A percentile compares a stretch with the other conserved stretches of the same genome.
phyloP scores from a whole-genome alignment of 2,113 vertebrate genomes.

The Acanthisitta chloris region DNA sequence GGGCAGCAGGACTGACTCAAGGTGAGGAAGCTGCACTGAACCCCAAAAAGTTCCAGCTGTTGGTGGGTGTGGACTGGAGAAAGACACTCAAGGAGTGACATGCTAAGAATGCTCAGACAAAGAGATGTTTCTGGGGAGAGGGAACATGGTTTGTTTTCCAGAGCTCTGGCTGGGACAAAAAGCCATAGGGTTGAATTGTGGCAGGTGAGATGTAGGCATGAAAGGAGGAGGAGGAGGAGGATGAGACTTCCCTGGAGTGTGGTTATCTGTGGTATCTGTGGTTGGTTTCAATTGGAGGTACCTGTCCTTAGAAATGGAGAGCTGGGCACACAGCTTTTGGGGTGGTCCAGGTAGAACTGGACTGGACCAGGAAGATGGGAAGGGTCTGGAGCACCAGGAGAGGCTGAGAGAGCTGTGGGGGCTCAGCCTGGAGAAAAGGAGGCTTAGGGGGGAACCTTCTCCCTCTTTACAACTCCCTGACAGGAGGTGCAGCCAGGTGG shows the following conservation, averaged over 20 bases:
- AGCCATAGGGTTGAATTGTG: background rate
- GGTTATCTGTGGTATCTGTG: background rate
- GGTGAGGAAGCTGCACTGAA: background rate
- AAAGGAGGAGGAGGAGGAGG: background rate
- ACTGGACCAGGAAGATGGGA: background rate
- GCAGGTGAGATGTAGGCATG: background rate
- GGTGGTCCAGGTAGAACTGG: background rate
- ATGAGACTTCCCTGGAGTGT: background rate
- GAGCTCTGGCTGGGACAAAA: background rate
- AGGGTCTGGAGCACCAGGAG: background rate
- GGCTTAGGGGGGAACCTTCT: background rate
- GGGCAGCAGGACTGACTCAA: background rate
- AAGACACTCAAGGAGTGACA: fast-evolving
- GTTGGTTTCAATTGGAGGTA: background rate
- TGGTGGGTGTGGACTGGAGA: background rate
- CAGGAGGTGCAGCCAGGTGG: background rate
- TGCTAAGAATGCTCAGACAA: background rate
- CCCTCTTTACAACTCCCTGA: background rate
- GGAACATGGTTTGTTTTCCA: background rate
- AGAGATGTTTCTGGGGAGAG: background rate
- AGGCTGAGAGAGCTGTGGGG: fast-evolving
- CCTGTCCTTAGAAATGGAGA: fast-evolving
- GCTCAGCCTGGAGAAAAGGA: background rate
- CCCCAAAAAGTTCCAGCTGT: background rate
- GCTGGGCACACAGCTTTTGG: background rate